phyloP scores from a whole-genome alignment of 2,113 vertebrate genomes.

The Poeciliopsis turrubarensis region DNA sequence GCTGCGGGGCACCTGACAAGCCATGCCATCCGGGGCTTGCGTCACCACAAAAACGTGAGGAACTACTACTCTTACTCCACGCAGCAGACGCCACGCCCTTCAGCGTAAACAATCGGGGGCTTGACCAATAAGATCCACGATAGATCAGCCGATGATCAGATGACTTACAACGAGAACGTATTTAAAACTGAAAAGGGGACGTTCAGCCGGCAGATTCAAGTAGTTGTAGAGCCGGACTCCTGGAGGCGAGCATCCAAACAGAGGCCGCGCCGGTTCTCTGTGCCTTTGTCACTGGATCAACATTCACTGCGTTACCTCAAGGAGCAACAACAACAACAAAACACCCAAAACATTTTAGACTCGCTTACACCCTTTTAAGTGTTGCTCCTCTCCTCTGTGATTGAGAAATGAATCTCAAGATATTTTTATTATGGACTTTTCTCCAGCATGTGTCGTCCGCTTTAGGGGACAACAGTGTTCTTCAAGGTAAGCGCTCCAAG shows the following conservation, averaged over 20 bases:
- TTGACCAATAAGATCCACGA: conserved; percentile 79
- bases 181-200: conserved; percentile 81
- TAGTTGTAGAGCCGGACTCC: conserved; percentile 23
- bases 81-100: conserved; percentile 73
- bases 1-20: too few relatives aligned
- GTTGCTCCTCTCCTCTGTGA: conserved; percentile 15
- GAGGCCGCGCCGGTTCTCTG: conserved; percentile 21
- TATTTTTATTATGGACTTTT: conserved; percentile 59
- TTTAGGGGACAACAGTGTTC: conserved; percentile 50
- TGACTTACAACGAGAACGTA: conserved; percentile 78
- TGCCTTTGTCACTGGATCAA: conserved; percentile 38
- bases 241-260: background rate
- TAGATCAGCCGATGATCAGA: conserved; percentile 85
- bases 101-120: conserved; percentile 74
- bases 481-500: conserved; percentile 68
- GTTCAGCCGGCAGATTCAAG: conserved; percentile 44
- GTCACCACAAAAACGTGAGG: conserved; percentile 55
- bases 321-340: background rate
- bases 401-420: conserved; percentile 62
- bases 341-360: conserved; percentile 1
- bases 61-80: conserved; percentile 74
- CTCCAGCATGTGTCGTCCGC: conserved; percentile 41
- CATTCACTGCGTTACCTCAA: background rate
- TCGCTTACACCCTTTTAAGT: conserved; percentile 5
- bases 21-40: background rate